These are phyloP conservation scores for Formicarius rufipectus DNA, from an alignment of 2,113 vertebrate genomes.

Conservation along the genomic window DNA sequence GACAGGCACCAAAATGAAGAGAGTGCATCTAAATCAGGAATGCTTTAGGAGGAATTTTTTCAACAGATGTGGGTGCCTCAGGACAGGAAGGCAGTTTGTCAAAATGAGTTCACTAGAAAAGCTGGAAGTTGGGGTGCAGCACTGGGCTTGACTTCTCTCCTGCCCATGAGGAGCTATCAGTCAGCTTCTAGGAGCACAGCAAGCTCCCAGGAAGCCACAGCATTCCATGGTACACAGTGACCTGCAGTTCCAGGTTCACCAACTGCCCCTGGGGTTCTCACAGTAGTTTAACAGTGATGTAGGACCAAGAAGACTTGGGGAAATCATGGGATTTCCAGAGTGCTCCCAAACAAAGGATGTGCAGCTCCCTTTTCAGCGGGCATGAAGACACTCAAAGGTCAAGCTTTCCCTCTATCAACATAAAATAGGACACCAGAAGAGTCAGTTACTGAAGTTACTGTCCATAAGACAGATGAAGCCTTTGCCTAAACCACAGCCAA, in stretches of 20 bases:
- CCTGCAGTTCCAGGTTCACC: not conserved
- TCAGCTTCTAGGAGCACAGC: not conserved
- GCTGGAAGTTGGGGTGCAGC: not conserved
- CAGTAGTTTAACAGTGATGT: not conserved
- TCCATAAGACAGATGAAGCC: slow-evolving; percentile 8
- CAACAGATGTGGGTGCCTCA: not conserved
- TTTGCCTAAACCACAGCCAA: slow-evolving; percentile 29
- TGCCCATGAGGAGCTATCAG: not conserved
- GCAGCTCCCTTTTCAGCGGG: not conserved
- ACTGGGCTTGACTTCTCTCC: not conserved
- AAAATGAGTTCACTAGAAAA: not conserved
- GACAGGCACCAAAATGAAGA: not conserved
- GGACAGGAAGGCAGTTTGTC: not conserved
- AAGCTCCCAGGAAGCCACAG: not conserved
- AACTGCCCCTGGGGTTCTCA: not conserved
- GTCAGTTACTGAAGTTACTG: not conserved
- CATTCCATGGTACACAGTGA: not conserved
- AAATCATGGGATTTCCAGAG: not conserved
- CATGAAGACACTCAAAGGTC: not conserved
- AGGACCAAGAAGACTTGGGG: not conserved
- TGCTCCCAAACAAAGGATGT: not conserved
- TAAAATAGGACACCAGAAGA: not conserved
- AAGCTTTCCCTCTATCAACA: not conserved
- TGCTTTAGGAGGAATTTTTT: not conserved
- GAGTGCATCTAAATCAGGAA: not conserved